Base-by-base conservation (phyloP, 2,797 vertebrate species). In the Leuciscus waleckii region DNA sequence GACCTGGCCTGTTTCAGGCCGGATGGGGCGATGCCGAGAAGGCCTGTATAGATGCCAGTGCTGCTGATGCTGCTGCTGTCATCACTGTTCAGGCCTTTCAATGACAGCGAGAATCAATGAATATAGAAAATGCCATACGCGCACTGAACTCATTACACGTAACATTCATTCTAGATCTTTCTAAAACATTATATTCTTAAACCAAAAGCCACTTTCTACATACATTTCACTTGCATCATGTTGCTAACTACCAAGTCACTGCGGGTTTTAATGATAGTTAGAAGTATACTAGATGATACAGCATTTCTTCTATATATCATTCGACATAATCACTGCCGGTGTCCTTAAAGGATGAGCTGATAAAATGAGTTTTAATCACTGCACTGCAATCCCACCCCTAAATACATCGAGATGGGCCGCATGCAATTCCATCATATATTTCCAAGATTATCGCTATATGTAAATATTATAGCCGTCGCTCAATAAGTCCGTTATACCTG, bases 1-100 rank as follows among this genome's bases (percentile, higher is more conserved):
- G 75, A 84, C 63, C 82, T 78, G 86, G 92, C 91, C 90, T 89
- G 88, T 76, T 82, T 58, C 92, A 93, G 93, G 92, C 94, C 92
- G 92, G 93, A 92, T 93, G 93, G 92, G 91, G 89, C 90, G 80
- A 83, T 89, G 90, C 83, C 61, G 90, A 76, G 13, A 26, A 83
- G 61, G 80, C 73, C 79, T 82, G 83, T 54, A 17, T 56, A 29
- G 61, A 68, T 65, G 46, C 10, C 13, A 35, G 46, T 61, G 71
- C 63, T 70, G 71, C 71, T 76, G 43, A 41, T 75, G 35, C 17
- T 32, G 35, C 17, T 32, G 43, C 17, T 67, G 39, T 54, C 23
- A 83, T 67, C 69, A 32, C 71, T 67, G 32, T 67, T 41, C 43
- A 65, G 81, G 81, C 81, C 70, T 82, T 82, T 56, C 68, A 74